Conservation (phyloP, 2,797 vertebrate species). For the Acrossocheilus wenchowensis region DNA sequence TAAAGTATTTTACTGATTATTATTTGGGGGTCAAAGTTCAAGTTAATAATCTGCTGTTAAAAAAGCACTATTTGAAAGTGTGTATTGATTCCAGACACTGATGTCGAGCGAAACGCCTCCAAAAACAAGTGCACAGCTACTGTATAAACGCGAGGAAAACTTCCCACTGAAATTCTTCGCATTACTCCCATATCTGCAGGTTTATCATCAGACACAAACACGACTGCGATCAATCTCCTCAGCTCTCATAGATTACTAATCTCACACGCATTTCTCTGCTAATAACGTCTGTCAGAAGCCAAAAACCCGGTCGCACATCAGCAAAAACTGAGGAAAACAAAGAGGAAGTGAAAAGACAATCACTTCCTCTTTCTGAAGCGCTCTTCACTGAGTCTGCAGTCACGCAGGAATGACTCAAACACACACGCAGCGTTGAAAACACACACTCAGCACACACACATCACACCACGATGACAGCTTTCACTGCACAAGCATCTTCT, state of each 20-base stretch:
- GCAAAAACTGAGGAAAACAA: not conserved
- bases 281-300: not conserved
- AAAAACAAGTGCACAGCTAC: not conserved
- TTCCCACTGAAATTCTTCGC: not conserved
- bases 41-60: not conserved
- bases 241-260: not conserved
- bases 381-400: constrained; percentile 3
- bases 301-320: not conserved
- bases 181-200: not conserved
- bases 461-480: too few relatives aligned
- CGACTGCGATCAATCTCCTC: constrained; percentile 1
- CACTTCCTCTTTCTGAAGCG: constrained; percentile 70
- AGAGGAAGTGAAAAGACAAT: constrained; percentile 43
- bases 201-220: not conserved
- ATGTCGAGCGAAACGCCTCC: not conserved
- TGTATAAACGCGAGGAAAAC: not conserved
- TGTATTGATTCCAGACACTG: not conserved
- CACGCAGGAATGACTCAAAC: constrained; percentile 47
- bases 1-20: not conserved
- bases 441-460: not conserved
- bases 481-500: not conserved
- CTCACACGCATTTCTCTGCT: not conserved
- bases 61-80: not conserved
- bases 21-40: not conserved
- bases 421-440: not conserved